Evolutionary conservation across 53 echinoderm and acorn worm species (phyloP), one percentile per base, ranked within the genome.

Genomic region (Luidia sarsii): DNA sequence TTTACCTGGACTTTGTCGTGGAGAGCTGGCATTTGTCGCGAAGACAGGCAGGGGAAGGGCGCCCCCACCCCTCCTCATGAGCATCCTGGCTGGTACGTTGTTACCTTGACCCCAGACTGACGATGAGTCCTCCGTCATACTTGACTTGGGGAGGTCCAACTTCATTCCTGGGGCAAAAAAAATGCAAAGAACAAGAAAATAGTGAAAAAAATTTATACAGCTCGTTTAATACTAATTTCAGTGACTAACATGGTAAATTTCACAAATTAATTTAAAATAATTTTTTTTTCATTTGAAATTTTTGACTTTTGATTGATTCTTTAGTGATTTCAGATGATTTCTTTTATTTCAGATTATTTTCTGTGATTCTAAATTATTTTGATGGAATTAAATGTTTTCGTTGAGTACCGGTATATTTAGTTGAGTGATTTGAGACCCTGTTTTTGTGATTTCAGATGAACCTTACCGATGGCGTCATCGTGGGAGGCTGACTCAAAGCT

Each of bases 401-500:
- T n/a, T n/a, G n/a, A n/a, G n/a, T n/a, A n/a, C n/a, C n/a, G n/a
- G n/a, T n/a, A n/a, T n/a, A n/a, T n/a, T n/a, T n/a, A n/a, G n/a
- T n/a, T n/a, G n/a, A n/a, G n/a, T n/a, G n/a, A n/a, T n/a, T n/a
- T n/a, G n/a, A n/a, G n/a, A n/a, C n/a, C n/a, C n/a, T n/a, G n/a
- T n/a, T n/a, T n/a, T n/a, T n/a, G n/a, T n/a, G n/a, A n/a, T n/a
- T n/a, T n/a, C n/a, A n/a, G n/a, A n/a, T n/a, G n/a, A n/a, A 18
- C 21, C n/a, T 70, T 89, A 94, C 97, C 97, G 38, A 97, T 88
- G 36, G 97, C 94, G 80, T 97, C 97, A 61, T 97, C 97, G 66
- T 97, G 97, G n/a, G 97, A 97, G 50, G 64, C 97, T 0, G 91
- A 85, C 55, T 97, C 97, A 71, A 97, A 97, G 82, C 97, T 97